Evolutionary conservation across 2,888 invertebrate genomes (phyloP).

Genomic region (Pachycephus smyrnensis): DNA sequence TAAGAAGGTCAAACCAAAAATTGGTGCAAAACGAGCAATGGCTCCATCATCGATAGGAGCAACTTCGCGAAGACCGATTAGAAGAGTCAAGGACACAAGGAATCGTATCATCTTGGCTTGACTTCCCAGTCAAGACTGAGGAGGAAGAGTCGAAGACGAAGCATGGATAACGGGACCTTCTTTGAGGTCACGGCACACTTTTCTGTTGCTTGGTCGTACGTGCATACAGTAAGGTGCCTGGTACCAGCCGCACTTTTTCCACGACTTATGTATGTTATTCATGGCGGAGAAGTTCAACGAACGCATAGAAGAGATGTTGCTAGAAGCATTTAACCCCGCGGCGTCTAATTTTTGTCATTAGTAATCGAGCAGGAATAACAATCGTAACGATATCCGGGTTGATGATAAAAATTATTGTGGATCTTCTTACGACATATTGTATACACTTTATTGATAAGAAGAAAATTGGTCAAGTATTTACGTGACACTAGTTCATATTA

Average conservation of each 20-base stretch:
- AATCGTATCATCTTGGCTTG: conserved; percentile 61
- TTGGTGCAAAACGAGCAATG: conserved; percentile 38
- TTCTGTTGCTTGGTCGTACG: conserved; percentile 35
- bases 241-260: conserved; percentile 27
- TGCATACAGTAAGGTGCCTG: conserved; percentile 18
- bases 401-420: neutral
- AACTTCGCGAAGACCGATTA: conserved; percentile 36
- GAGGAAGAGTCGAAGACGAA: conserved; percentile 52
- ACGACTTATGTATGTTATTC: conserved; percentile 35
- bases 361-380: neutral
- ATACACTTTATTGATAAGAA: neutral
- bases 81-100: conserved; percentile 48
- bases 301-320: conserved; percentile 19
- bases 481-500: neutral
- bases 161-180: conserved; percentile 60
- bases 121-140: conserved; percentile 62
- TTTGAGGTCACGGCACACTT: conserved; percentile 66
- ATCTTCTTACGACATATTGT: neutral
- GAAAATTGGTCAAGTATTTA: neutral
- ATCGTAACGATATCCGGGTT: neutral
- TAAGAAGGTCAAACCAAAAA: conserved; percentile 44
- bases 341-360: neutral
- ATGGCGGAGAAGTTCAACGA: conserved; percentile 39
- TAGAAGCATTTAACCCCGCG: neutral
- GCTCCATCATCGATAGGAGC: conserved; percentile 32